Percentiles rank a stretch among this genome's conserved stretches.
Evolutionary conservation across 35 echinoderm and acorn worm species (phyloP).

Genomic region (Patiria miniata): DNA sequence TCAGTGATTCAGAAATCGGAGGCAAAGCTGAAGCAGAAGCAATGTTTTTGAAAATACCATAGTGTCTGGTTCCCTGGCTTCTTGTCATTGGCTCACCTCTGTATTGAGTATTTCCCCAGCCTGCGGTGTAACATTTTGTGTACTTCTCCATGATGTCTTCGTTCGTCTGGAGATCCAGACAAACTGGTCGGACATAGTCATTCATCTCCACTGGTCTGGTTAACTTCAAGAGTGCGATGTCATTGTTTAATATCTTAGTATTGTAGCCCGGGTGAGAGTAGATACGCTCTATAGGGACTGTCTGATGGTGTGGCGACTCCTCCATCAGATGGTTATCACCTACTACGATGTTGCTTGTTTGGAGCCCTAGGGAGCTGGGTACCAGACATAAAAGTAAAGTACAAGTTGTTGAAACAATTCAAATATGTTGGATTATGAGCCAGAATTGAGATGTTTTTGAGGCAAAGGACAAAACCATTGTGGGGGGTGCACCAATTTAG

Average conservation of each 20-base stretch:
- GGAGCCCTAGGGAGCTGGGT: not conserved
- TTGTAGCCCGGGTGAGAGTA: constrained; percentile 62
- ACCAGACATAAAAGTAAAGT: not conserved
- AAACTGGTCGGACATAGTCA: constrained; percentile 58
- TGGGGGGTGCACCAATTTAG: no score
- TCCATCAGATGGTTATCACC: constrained; percentile 28
- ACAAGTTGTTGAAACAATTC: not conserved
- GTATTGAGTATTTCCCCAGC: constrained; percentile 51
- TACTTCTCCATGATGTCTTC: not conserved
- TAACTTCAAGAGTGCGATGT: constrained; percentile 67
- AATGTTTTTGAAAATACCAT: no score
- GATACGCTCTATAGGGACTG: constrained; percentile 40
- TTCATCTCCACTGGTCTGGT: constrained; percentile 42
- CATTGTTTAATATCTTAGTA: not conserved
- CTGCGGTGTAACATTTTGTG: constrained; percentile 38
- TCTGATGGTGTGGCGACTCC: not conserved
- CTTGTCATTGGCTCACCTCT: not conserved
- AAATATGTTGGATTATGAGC: not conserved
- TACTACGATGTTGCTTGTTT: not conserved
- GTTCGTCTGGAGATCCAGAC: constrained; percentile 1
- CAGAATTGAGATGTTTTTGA: not conserved
- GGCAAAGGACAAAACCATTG: not conserved
- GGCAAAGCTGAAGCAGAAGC: no score
- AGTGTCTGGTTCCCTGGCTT: no score
- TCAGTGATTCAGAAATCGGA: no score